phyloP scores from a whole-genome alignment of 1,140 invertebrate species.

The Tetranychus cinnabarinus region DNA sequence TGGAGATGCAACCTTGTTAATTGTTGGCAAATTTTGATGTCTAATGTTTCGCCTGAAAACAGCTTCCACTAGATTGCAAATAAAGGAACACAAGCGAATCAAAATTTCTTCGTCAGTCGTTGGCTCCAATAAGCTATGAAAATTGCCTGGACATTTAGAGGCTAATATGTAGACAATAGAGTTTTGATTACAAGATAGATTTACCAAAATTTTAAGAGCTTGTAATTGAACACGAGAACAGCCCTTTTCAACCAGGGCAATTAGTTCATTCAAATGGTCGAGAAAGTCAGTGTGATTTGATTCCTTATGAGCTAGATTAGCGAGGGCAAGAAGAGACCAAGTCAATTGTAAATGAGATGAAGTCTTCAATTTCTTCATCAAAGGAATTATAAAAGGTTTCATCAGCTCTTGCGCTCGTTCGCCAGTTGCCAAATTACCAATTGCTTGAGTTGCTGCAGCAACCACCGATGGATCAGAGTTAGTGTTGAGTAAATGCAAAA shows the following conservation, averaged over 20 bases:
- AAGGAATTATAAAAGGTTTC: neutral
- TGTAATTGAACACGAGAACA: constrained; percentile 25
- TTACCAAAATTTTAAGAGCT: constrained; percentile 34
- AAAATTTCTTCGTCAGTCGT: constrained; percentile 26
- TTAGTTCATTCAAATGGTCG: constrained; percentile 1
- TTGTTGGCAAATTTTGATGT: constrained; percentile 25
- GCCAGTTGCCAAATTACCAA: neutral
- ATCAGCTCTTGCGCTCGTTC: neutral
- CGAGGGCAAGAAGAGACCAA: constrained; percentile 22
- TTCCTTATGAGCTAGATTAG: constrained; percentile 23
- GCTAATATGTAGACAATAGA: constrained; percentile 35
- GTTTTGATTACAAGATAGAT: constrained; percentile 34
- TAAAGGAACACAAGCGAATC: constrained; percentile 28
- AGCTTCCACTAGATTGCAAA: constrained; percentile 27
- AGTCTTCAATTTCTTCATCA: neutral
- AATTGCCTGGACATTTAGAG: constrained; percentile 30
- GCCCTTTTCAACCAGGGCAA: constrained; percentile 20
- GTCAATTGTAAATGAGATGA: neutral
- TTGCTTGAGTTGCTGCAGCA: neutral
- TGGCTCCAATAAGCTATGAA: constrained; percentile 26
- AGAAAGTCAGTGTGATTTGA: constrained; percentile 6
- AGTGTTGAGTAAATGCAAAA: neutral
- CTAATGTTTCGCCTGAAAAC: constrained; percentile 23
- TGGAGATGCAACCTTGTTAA: constrained; percentile 31
- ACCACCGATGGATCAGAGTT: neutral